Evolutionary conservation across 2,113 vertebrate genomes (phyloP).

Genomic region (Sebastes schlegelii): DNA sequence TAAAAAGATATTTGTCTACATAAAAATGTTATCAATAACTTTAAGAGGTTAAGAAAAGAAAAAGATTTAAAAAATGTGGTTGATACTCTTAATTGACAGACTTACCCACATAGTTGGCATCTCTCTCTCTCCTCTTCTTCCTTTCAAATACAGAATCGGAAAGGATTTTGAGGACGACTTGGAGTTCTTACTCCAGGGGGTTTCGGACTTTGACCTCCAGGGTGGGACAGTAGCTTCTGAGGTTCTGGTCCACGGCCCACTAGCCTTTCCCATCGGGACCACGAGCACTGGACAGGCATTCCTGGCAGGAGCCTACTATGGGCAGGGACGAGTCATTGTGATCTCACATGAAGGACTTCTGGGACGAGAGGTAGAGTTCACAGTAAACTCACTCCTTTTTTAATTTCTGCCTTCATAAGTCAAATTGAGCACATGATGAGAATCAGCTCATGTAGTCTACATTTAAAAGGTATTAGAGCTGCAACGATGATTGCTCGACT

Average conservation of each 20-base stretch:
- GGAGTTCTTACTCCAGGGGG: slow-evolving; percentile 74
- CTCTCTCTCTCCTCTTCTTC: neutral
- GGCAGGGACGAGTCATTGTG: slow-evolving; percentile 82
- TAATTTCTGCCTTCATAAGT: neutral
- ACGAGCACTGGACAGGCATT: slow-evolving; percentile 62
- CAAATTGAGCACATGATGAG: neutral
- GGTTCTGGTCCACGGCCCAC: slow-evolving; percentile 79
- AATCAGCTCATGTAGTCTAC: neutral
- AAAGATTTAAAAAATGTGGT: neutral
- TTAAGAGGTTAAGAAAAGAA: neutral
- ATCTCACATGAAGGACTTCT: slow-evolving; percentile 78
- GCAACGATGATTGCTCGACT: too few relatives aligned
- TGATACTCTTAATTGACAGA: neutral
- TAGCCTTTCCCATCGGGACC: slow-evolving; percentile 82
- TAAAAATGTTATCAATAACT: too few relatives aligned
- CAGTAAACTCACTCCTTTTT: neutral
- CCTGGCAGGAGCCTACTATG: slow-evolving; percentile 83
- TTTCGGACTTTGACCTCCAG: slow-evolving; percentile 79
- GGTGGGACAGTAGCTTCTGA: slow-evolving; percentile 64
- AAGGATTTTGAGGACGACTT: slow-evolving; percentile 83
- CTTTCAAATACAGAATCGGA: slow-evolving; percentile 62
- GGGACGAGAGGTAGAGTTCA: slow-evolving; percentile 47
- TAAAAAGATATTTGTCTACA: too few relatives aligned
- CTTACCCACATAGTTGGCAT: neutral
- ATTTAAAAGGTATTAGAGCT: too few relatives aligned